Conservation (phyloP, 1,140 invertebrate species). For the Aporrectodea caliginosa region DNA sequence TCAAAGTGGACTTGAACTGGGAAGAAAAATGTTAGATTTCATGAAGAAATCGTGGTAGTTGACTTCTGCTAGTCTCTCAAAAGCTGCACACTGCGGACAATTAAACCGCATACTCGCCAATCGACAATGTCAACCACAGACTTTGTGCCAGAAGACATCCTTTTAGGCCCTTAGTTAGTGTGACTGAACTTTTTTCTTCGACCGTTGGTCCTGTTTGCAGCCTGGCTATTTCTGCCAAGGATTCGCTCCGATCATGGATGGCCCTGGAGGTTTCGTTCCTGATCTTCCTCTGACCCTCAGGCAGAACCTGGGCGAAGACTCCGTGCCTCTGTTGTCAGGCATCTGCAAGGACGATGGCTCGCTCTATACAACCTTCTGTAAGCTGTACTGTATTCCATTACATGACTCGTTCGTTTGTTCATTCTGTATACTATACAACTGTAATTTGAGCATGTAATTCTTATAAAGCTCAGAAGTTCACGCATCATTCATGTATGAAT, state of each 20-base stretch:
- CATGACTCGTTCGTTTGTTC: no score
- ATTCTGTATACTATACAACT: no score
- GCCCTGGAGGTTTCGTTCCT: slow-evolving; percentile 36
- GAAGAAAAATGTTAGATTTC: not conserved
- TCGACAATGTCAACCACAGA: no score
- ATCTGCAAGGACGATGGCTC: not conserved
- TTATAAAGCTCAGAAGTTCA: not conserved
- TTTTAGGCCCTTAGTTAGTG: slow-evolving; percentile 33
- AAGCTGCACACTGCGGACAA: not conserved
- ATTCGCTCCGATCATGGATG: not conserved
- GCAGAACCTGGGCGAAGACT: slow-evolving; percentile 24
- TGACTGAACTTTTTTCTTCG: slow-evolving; percentile 51
- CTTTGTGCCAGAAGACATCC: not conserved
- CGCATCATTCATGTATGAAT: not conserved
- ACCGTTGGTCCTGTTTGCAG: slow-evolving; percentile 35
- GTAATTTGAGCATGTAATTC: no score
- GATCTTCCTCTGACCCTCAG: not conserved
- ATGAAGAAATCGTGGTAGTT: not conserved
- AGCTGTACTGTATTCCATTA: not conserved
- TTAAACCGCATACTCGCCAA: no score
- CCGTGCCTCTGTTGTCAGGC: not conserved
- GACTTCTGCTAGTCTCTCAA: not conserved
- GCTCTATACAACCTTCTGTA: slow-evolving; percentile 10
- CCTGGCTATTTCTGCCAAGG: slow-evolving; percentile 9
- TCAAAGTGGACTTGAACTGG: not conserved